Evolutionary conservation across 1,140 invertebrate species (phyloP).

Genomic region (Drosophila navojoa): DNA sequence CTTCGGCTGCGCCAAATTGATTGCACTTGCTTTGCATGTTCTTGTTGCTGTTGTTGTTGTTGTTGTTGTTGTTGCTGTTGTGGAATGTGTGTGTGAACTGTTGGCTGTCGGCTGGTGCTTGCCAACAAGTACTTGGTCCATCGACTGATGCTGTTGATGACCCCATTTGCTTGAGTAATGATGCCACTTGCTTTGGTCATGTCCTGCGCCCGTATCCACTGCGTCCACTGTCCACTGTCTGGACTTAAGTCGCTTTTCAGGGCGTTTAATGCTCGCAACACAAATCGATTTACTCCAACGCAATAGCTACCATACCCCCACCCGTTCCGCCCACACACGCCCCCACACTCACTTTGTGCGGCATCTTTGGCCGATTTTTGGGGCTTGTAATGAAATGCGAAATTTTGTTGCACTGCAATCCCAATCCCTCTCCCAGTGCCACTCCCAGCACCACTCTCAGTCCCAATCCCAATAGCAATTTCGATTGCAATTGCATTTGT

Average conservation of each 20-base stretch:
- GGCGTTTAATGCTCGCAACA: constrained; percentile 39
- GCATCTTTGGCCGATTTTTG: constrained; percentile 58
- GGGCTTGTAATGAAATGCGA: constrained; percentile 66
- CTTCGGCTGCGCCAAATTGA: constrained; percentile 58
- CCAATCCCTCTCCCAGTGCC: constrained; percentile 9
- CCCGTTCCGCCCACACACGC: too few species aligned
- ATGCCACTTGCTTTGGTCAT: constrained; percentile 62
- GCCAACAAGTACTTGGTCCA: neutral
- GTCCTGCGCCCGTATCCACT: constrained; percentile 5
- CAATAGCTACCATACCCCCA: too few species aligned
- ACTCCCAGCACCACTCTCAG: constrained; percentile 2
- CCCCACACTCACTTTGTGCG: constrained; percentile 4
- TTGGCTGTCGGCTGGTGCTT: neutral
- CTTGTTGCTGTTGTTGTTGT: too few species aligned
- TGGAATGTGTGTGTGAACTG: constrained; percentile 11
- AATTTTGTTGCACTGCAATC: constrained; percentile 42
- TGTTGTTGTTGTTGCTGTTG: constrained; percentile 6
- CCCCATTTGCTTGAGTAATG: constrained; percentile 79
- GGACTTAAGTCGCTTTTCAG: constrained; percentile 26
- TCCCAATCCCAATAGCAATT: constrained; percentile 15
- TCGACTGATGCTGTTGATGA: constrained; percentile 64
- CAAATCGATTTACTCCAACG: constrained; percentile 57
- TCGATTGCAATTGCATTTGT: constrained; percentile 20
- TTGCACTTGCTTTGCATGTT: constrained; percentile 61
- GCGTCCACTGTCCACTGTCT: constrained; percentile 2